phyloP scores from a whole-genome alignment of 2,888 invertebrate species.

The Cepaea hortensis region DNA sequence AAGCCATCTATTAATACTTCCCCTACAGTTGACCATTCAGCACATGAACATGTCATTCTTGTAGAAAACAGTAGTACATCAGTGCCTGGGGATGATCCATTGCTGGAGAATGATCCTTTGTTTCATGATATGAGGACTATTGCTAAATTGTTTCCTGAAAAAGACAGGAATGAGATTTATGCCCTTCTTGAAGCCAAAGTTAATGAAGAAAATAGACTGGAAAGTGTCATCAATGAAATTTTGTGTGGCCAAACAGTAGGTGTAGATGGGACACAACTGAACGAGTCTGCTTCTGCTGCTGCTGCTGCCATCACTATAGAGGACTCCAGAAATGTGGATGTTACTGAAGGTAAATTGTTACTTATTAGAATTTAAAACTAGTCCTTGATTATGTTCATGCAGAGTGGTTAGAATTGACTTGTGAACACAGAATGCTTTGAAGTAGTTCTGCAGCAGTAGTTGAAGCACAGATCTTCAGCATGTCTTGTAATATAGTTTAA shows the following conservation, averaged over 20 bases:
- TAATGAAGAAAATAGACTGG: conserved; percentile 65
- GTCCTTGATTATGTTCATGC: no score
- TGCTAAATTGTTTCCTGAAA: conserved; percentile 66
- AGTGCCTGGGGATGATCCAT: conserved; percentile 55
- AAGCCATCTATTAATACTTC: conserved; percentile 7
- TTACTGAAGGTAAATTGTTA: conserved; percentile 1
- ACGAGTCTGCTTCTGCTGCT: neutral
- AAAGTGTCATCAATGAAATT: conserved; percentile 68
- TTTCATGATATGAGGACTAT: conserved; percentile 66
- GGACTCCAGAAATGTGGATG: neutral
- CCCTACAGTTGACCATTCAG: conserved; percentile 3
- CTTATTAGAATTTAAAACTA: neutral
- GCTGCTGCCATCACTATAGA: neutral
- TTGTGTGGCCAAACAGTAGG: conserved; percentile 21
- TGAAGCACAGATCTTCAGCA: no score
- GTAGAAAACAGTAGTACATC: conserved; percentile 50
- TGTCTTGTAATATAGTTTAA: no score
- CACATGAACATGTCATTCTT: neutral
- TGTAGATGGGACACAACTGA: neutral
- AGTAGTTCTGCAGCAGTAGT: no score
- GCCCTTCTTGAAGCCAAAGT: conserved; percentile 71
- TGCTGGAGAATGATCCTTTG: conserved; percentile 64
- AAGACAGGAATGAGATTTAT: conserved; percentile 70
- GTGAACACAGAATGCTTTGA: neutral
- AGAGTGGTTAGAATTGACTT: no score